A percentile compares a stretch with the other conserved stretches of the same genome.
Evolutionary conservation across 1,140 invertebrate species (phyloP).

Genomic region (Conopomorpha cramerella): DNA sequence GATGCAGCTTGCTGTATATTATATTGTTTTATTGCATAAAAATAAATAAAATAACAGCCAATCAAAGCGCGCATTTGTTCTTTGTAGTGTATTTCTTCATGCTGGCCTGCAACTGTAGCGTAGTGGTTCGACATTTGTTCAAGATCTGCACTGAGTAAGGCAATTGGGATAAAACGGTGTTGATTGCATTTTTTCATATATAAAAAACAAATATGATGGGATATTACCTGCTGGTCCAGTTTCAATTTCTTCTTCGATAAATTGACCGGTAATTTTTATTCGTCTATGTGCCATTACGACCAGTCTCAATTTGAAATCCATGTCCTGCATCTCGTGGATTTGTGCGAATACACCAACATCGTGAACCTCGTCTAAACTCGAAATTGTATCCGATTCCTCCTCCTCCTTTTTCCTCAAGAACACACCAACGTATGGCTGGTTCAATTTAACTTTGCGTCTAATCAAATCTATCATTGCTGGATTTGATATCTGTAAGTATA

Average conservation of each 20-base stretch:
- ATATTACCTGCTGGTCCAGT: conserved; percentile 50
- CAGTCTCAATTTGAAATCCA: conserved; percentile 88
- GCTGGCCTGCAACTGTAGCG: no score
- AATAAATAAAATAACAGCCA: no score
- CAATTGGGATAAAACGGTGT: no score
- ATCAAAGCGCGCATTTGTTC: no score
- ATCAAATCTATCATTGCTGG: conserved; percentile 88
- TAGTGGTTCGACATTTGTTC: no score
- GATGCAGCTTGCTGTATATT: no score
- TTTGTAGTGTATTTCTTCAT: no score
- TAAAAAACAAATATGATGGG: conserved; percentile 6
- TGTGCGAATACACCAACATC: conserved; percentile 95
- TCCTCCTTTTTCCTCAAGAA: conserved; percentile 94
- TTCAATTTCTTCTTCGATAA: conserved; percentile 71
- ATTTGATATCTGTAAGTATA: conserved; percentile 76
- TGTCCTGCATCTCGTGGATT: conserved; percentile 96
- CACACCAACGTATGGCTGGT: conserved; percentile 97
- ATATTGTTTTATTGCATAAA: no score
- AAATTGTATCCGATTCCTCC: conserved; percentile 87
- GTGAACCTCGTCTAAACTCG: conserved; percentile 86
- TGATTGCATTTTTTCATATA: conserved; percentile 1
- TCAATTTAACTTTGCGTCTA: conserved; percentile 91
- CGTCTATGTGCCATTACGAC: conserved; percentile 94
- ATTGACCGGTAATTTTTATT: conserved; percentile 78
- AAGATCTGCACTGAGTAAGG: no score